phyloP scores from a whole-genome alignment of 2,888 invertebrate genomes.

The Eristalis pertinax region DNA sequence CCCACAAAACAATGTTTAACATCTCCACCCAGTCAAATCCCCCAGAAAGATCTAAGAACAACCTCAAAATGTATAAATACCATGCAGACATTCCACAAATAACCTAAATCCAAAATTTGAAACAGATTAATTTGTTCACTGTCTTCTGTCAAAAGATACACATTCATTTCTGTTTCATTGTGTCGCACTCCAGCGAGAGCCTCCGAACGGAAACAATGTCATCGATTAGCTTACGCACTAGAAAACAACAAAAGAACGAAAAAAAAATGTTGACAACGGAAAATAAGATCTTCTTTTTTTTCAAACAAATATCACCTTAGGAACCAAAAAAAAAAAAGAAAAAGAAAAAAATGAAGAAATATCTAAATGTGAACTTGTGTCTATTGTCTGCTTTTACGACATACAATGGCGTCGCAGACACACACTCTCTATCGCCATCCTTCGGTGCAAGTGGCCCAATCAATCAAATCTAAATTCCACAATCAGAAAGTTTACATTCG shows the following conservation, averaged over 20 bases:
- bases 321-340: constrained; percentile 30
- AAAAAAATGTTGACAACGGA: constrained; percentile 45
- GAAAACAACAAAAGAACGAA: constrained; percentile 9
- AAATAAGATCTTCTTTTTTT: constrained; percentile 35
- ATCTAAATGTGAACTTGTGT: neutral
- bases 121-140: constrained; percentile 58
- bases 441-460: constrained; percentile 68
- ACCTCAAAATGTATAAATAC: neutral
- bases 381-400: constrained; percentile 41
- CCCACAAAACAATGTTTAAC: constrained; percentile 1
- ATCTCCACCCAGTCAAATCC: constrained; percentile 5
- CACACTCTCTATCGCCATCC: constrained; percentile 3
- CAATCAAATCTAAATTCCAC: constrained; percentile 69
- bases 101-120: constrained; percentile 46
- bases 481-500: constrained; percentile 53
- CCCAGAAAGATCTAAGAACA: neutral
- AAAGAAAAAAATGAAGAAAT: neutral
- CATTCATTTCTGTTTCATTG: constrained; percentile 6
- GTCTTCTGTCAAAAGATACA: constrained; percentile 52
- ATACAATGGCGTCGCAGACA: constrained; percentile 13
- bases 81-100: constrained; percentile 53
- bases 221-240: constrained; percentile 62
- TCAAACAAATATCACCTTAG: constrained; percentile 66
- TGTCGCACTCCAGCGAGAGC: constrained; percentile 30
- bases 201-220: constrained; percentile 56